A percentile compares a stretch with the other conserved stretches of the same genome.
These are phyloP conservation scores for Pomatorhinus ruficollis DNA, from an alignment of 2,113 vertebrate genomes.

Conservation along the genomic window DNA sequence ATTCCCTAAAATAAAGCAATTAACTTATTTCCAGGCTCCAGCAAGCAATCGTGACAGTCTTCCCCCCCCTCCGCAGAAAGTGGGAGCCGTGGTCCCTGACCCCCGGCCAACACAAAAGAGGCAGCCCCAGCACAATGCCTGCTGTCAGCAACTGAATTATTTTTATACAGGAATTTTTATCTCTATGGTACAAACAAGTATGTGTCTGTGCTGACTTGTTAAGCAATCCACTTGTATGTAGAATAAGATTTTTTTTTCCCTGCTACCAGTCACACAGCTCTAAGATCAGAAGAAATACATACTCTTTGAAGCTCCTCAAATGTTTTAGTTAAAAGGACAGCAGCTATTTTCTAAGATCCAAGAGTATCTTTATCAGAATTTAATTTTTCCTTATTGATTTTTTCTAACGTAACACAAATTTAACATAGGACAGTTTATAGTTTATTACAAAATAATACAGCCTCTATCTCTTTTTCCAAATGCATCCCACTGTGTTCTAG, in stretches of 20 bases:
- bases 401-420: constrained; percentile 73
- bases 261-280: constrained; percentile 81
- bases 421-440: constrained; percentile 74
- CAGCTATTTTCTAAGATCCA: constrained; percentile 84
- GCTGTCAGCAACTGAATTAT: constrained; percentile 86
- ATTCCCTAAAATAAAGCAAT: constrained; percentile 83
- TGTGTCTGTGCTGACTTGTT: constrained; percentile 86
- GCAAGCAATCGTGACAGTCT: constrained; percentile 78
- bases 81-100: constrained; percentile 68
- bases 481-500: constrained; percentile 39
- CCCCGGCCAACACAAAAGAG: constrained; percentile 74
- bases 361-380: constrained; percentile 82
- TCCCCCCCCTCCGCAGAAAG: constrained; percentile 73
- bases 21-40: constrained; percentile 87
- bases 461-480: constrained; percentile 67
- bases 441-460: constrained; percentile 75
- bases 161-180: constrained; percentile 88
- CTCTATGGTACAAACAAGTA: constrained; percentile 88
- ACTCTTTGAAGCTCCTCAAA: constrained; percentile 85
- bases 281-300: constrained; percentile 84
- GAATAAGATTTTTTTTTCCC: constrained; percentile 78
- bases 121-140: constrained; percentile 78
- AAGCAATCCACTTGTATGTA: constrained; percentile 85
- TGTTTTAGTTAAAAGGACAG: constrained; percentile 85
- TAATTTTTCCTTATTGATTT: constrained; percentile 83